phyloP scores from a whole-genome alignment of 92 coral and sea anemone genomes.

The Hydrozoanthus gracilis region DNA sequence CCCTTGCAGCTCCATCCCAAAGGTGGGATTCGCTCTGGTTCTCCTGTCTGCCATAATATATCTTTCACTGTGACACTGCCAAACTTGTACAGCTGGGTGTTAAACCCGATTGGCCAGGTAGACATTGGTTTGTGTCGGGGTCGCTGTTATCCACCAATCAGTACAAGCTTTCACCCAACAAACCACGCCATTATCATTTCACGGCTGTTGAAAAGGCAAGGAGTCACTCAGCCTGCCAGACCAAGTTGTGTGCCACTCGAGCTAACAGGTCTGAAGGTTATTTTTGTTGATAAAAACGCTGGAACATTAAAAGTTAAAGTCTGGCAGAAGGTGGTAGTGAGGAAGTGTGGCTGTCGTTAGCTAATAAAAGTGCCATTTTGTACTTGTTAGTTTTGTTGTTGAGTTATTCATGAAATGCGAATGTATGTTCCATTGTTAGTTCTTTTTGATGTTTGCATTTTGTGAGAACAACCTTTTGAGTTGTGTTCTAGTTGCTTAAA shows the following conservation, averaged over 20 bases:
- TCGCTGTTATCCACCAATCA: neutral
- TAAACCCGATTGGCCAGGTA: neutral
- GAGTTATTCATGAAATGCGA: too few species aligned
- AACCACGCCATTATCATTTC: slow-evolving; percentile 4
- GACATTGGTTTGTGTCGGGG: neutral
- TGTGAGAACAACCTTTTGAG: too few species aligned
- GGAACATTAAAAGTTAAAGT: slow-evolving; percentile 8
- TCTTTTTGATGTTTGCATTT: too few species aligned
- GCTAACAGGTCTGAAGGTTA: neutral
- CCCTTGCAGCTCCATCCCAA: neutral
- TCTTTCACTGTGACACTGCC: slow-evolving; percentile 1
- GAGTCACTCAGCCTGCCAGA: neutral
- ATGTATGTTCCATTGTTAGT: too few species aligned
- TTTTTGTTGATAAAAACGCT: neutral
- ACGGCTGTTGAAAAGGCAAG: neutral
- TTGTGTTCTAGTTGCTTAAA: too few species aligned
- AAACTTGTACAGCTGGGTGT: slow-evolving; percentile 3
- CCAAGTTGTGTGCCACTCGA: slow-evolving; percentile 26
- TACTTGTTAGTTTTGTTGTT: too few species aligned
- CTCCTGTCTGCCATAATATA: neutral
- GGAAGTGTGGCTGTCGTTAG: slow-evolving; percentile 39
- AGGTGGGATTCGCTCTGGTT: slow-evolving; percentile 1
- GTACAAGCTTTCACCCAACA: neutral
- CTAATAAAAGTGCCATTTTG: too few species aligned
- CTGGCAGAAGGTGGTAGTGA: slow-evolving; percentile 8